phyloP scores from a whole-genome alignment of 2,113 vertebrate genomes.

The Aspidoscelis tigris region DNA sequence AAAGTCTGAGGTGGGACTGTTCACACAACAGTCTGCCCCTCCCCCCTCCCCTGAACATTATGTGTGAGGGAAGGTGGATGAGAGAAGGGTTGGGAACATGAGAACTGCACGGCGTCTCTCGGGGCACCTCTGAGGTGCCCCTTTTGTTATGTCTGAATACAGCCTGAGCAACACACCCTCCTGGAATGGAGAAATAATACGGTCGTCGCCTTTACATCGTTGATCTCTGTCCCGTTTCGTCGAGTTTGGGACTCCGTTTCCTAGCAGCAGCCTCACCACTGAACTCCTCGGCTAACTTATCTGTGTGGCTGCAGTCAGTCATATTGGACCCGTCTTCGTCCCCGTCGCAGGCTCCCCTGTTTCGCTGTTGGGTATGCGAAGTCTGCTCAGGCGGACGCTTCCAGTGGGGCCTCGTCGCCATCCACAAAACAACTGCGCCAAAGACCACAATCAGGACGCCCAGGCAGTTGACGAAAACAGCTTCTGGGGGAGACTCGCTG shows the following conservation, averaged over 20 bases:
- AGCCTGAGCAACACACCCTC: background rate
- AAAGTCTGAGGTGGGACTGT: too few species aligned
- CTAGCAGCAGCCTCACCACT: constrained; percentile 74
- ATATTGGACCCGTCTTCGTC: constrained; percentile 64
- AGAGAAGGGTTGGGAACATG: too few species aligned
- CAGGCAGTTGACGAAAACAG: constrained; percentile 85
- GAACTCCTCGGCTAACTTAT: constrained; percentile 71
- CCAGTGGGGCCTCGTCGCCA: constrained; percentile 87
- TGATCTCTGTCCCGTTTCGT: constrained; percentile 78
- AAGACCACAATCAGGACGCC: constrained; percentile 87
- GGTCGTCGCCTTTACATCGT: constrained; percentile 73
- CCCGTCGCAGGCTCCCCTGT: constrained; percentile 56
- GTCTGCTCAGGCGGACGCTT: constrained; percentile 85
- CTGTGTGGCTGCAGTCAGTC: constrained; percentile 52
- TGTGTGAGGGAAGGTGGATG: too few species aligned
- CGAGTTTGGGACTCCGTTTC: constrained; percentile 79
- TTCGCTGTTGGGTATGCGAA: constrained; percentile 57
- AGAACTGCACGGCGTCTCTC: too few species aligned
- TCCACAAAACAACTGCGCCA: constrained; percentile 88
- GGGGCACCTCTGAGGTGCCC: too few species aligned
- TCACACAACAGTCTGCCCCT: too few species aligned
- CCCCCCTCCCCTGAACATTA: too few species aligned
- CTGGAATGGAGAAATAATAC: constrained; percentile 1
- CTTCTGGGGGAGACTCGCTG: constrained; percentile 85
- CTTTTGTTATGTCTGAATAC: too few species aligned